Evolutionary conservation across 2,113 vertebrate genomes (phyloP).

Genomic region (Chaetodon auriga): DNA sequence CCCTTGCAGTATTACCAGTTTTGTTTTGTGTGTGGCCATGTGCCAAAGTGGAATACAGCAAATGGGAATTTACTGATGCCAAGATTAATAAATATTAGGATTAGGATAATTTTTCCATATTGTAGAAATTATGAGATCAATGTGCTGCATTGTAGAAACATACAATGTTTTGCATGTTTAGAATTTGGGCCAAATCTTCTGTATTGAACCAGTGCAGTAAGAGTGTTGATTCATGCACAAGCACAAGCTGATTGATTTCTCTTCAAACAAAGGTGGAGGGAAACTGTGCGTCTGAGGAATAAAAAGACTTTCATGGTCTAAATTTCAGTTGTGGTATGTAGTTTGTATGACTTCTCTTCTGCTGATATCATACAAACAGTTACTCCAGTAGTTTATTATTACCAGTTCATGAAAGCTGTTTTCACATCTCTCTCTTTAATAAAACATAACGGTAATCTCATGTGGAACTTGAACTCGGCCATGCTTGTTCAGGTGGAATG

Average conservation of each 20-base stretch:
- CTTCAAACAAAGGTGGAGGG: not conserved
- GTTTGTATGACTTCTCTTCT: not conserved
- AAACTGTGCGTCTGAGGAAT: not conserved
- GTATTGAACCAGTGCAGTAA: too few species aligned
- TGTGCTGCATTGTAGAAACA: not conserved
- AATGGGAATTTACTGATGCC: not conserved
- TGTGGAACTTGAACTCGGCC: not conserved
- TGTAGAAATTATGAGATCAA: too few species aligned
- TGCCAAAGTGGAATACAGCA: not conserved
- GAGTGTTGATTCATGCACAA: not conserved
- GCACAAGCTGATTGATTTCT: not conserved
- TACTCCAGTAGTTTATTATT: not conserved
- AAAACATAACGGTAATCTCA: not conserved
- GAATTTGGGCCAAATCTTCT: too few species aligned
- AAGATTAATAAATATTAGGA: not conserved
- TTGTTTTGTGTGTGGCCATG: not conserved
- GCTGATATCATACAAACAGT: not conserved
- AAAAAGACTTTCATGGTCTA: not conserved
- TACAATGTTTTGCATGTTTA: too few species aligned
- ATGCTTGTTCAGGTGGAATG: not conserved
- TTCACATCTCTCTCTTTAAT: not conserved
- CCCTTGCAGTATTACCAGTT: not conserved
- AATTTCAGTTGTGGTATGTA: not conserved
- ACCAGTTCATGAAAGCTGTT: rapidly evolving
- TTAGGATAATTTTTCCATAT: not conserved